Percentiles rank a stretch among this genome's conserved stretches.
Evolutionary conservation across 2,797 vertebrate species (phyloP).

Genomic region (Fringilla coelebs): DNA sequence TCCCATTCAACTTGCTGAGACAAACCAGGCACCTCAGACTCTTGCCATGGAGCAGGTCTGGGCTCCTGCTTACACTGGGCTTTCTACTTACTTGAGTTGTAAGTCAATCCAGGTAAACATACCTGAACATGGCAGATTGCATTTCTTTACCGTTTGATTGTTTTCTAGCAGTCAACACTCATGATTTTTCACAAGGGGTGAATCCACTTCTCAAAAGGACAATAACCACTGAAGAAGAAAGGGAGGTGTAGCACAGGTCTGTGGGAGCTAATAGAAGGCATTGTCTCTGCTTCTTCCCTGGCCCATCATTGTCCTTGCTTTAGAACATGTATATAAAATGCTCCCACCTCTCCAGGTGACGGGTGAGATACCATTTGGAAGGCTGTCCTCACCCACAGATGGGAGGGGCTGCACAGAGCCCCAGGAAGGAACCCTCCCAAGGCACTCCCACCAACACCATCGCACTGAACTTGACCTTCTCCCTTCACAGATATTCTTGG

Average conservation of each 20-base stretch:
- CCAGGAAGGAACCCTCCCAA: neutral
- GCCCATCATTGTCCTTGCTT: neutral
- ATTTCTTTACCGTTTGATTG: neutral
- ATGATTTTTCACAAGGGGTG: neutral
- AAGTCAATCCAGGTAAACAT: neutral
- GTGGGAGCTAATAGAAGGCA: neutral
- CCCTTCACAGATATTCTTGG: neutral
- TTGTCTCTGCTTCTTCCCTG: neutral
- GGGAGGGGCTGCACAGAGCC: neutral
- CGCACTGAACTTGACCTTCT: neutral
- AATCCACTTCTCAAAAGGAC: neutral
- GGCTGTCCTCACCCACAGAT: neutral
- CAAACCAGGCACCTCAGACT: neutral
- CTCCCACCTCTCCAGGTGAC: neutral
- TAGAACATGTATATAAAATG: neutral
- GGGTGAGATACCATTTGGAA: neutral
- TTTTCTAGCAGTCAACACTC: neutral
- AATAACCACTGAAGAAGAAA: neutral
- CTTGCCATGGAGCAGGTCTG: neutral
- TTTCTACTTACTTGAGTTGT: neutral
- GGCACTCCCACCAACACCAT: neutral
- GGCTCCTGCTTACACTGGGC: neutral
- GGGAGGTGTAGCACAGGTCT: neutral
- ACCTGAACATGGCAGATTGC: neutral
- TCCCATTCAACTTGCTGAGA: neutral